Evolutionary conservation across 1,140 invertebrate species (phyloP), one percentile per base, ranked within the genome.

Genomic region (Tetramorium parvispinum): DNA sequence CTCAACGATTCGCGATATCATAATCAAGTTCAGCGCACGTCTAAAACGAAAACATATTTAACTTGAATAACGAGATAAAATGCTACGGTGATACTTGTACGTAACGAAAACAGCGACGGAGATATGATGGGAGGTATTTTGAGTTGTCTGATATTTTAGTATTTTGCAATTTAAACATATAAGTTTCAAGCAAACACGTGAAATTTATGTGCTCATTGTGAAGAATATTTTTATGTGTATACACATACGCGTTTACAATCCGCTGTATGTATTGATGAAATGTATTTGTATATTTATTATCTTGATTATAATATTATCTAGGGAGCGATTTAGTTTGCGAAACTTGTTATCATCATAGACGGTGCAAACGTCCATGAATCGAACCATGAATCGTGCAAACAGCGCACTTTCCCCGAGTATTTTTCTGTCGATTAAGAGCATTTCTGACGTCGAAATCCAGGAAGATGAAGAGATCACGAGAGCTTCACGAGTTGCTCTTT

Each of bases 401-500:
- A 82, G 66, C 24, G 53, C 78, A 40, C 66, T 82, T 73, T 82
- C 66, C 66, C 85, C 40, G 51, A 76, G 21, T 65, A 82, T 76
- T 87, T 88, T 70, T 82, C 40, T 49, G 43, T 10, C 40, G 68
- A 75, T 83, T 59, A 49, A 59, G 27, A 49, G 43, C 11, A 75
- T 65, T 37, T 49, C 49, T 27, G 49, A 53, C 63, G 46, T 71
- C 2, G 66, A 71, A 66, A 87, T 79, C 77, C 76, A 87, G 87
- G 85, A 85, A 90, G 88, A 89, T 81, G 86, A 90, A 86, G 68
- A 90, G 61, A 82, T 82, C 55, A 46, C 16, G 21, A 70, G 59
- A 85, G 76, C 90, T 90, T 87, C 76, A 65, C 89, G 51, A 46
- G 43, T 73, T 27, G 76, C 27, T 61, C 79, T 73, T 83, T 78